Conservation (phyloP, 2,113 vertebrate genomes). For the Dipodomys merriami region DNA sequence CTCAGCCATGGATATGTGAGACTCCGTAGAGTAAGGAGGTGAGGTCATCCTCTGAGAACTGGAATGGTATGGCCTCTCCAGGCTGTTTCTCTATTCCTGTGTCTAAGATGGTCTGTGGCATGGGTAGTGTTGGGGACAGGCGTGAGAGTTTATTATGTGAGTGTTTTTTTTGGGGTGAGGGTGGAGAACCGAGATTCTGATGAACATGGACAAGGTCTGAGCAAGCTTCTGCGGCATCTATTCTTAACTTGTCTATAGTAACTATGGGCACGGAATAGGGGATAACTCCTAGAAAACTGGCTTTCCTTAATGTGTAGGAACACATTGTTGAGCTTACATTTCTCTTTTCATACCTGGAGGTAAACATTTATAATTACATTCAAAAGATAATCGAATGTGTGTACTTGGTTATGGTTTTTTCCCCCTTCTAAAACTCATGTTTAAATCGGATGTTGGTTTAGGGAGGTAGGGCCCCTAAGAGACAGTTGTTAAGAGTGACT, state of each 20-base stretch:
- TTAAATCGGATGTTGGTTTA: neutral
- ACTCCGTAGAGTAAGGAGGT: neutral
- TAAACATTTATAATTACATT: neutral
- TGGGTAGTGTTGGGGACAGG: too few species aligned
- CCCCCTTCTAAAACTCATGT: neutral
- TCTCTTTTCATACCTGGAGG: neutral
- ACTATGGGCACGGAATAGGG: neutral
- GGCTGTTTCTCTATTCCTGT: too few species aligned
- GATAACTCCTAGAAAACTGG: neutral
- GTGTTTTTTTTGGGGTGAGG: too few species aligned
- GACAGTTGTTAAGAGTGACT: neutral
- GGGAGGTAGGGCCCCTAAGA: neutral
- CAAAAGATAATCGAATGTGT: conserved; percentile 15
- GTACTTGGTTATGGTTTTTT: neutral
- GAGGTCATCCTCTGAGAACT: neutral
- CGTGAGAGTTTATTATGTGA: too few species aligned
- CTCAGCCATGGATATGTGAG: neutral
- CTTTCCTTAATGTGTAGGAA: conserved; percentile 9
- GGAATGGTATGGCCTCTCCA: too few species aligned
- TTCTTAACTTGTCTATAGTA: neutral
- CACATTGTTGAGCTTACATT: neutral
- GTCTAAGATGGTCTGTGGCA: too few species aligned
- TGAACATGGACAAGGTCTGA: neutral
- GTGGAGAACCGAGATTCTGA: neutral
- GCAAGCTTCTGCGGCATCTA: neutral